Conservation (phyloP, 2,888 invertebrate genomes). For the Muschampia plurimacula region DNA sequence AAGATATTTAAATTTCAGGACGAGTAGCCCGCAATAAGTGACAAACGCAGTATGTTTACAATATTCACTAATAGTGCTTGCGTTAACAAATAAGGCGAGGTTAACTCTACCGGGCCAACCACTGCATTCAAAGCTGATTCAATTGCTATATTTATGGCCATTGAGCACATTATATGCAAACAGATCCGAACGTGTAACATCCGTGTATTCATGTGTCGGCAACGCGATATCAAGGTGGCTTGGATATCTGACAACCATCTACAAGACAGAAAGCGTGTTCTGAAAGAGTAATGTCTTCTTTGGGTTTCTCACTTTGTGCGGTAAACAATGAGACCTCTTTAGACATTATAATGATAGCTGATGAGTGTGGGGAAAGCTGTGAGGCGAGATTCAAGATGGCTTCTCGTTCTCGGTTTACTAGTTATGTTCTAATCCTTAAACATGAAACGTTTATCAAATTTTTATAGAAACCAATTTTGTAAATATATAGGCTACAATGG, state of each 20-base stretch:
- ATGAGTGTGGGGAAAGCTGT: neutral
- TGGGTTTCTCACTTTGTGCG: slow-evolving; percentile 24
- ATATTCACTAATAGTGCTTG: slow-evolving; percentile 39
- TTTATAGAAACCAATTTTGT: too few species aligned
- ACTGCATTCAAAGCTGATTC: slow-evolving; percentile 37
- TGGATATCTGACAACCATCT: slow-evolving; percentile 34
- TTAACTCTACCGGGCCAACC: slow-evolving; percentile 29
- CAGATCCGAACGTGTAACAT: slow-evolving; percentile 49
- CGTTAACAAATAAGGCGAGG: slow-evolving; percentile 33
- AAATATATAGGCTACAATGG: too few species aligned
- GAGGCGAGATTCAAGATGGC: neutral
- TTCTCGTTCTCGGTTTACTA: neutral
- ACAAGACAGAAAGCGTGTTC: slow-evolving; percentile 38
- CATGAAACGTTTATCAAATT: too few species aligned
- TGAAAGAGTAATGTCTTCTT: slow-evolving; percentile 39
- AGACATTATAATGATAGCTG: slow-evolving; percentile 10
- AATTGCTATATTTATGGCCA: slow-evolving; percentile 41
- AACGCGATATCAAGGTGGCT: slow-evolving; percentile 37
- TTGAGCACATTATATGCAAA: slow-evolving; percentile 48
- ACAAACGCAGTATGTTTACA: slow-evolving; percentile 30
- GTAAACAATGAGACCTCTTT: slow-evolving; percentile 22
- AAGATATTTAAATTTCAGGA: neutral
- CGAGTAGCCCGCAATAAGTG: slow-evolving; percentile 23
- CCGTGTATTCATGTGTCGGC: slow-evolving; percentile 51
- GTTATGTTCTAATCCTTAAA: too few species aligned